Evolutionary conservation across 2,888 invertebrate genomes (phyloP), one percentile per base, ranked within the genome.

Genomic region (Luperina nickerlii): DNA sequence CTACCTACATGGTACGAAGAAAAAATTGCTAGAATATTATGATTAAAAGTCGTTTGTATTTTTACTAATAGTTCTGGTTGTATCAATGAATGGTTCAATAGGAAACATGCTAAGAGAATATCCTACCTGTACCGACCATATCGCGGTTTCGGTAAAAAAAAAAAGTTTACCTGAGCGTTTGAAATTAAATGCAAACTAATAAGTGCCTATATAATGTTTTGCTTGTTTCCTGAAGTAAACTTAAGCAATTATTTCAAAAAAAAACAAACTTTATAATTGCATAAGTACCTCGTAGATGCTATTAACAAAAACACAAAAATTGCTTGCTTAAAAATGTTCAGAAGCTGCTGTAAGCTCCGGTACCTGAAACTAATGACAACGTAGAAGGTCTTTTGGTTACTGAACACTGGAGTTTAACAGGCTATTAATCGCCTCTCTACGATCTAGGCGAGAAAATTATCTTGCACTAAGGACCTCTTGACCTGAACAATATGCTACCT

Each of bases 371-470:
- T 72, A 78, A 82, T 76, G 76, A 79, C 63, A 74, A 76, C 79
- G 73, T 74, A 65, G 45, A 67, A 63, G n/a, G 18, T 63, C 66
- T 68, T 74, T 79, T 74, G 69, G 65, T 74, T 71, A 83, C 60
- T 73, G 11, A 67, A 85, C 77, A 82, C 74, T 73, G 57, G 48
- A 72, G 60, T 68, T 73, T 70, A 67, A 70, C 73, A 76, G 27
- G 67, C 86, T 82, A 84, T 74, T 84, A 75, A 86, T 85, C 51
- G 67, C 51, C 38, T 71, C 82, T 74, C 48, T 9, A 69, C 60
- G 32, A 73, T 67, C 85, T 15, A 27, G 32, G 38, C 54, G 66
- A 78, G 60, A 38, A 74, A 57, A 85, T 78, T 60, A 78, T 75
- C 70, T 85, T 32, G 48, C 54, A 62, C 72, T 73, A 70, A 82